These are phyloP conservation scores for Eueremaeus valkanovi DNA, from an alignment of 2,888 invertebrate species.

Conservation along the genomic window DNA sequence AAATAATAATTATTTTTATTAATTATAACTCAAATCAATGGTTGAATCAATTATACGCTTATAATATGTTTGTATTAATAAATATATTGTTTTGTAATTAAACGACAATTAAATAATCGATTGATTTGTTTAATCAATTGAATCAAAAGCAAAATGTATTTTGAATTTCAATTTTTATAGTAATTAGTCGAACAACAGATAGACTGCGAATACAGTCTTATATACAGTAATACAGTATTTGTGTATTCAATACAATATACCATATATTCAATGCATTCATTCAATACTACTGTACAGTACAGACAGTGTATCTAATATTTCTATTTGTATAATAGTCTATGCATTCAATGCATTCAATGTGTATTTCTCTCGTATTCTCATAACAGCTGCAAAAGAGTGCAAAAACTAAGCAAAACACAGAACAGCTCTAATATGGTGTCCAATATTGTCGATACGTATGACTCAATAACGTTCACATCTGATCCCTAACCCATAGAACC, in stretches of 20 bases:
- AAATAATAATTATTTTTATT: too few species aligned
- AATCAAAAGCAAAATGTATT: not conserved
- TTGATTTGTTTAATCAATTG: too few species aligned
- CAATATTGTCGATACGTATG: too few species aligned
- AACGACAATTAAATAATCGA: too few species aligned
- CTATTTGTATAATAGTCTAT: not conserved
- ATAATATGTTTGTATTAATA: not conserved
- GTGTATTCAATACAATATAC: not conserved
- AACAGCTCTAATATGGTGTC: not conserved
- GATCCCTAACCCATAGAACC: too few species aligned
- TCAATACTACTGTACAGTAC: not conserved
- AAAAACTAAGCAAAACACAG: not conserved
- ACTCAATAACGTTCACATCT: too few species aligned
- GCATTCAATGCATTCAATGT: not conserved
- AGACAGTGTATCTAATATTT: not conserved
- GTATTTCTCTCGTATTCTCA: too few species aligned
- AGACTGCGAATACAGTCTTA: constrained; percentile 6
- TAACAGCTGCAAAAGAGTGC: constrained; percentile 13
- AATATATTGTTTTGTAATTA: not conserved
- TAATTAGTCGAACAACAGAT: not conserved
- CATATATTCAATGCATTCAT: not conserved
- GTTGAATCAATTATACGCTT: not conserved
- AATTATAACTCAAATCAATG: too few species aligned
- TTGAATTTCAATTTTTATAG: not conserved
- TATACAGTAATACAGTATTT: too few species aligned